Conservation (phyloP, 2,797 vertebrate genomes). For the Hemibagrus guttatus region DNA sequence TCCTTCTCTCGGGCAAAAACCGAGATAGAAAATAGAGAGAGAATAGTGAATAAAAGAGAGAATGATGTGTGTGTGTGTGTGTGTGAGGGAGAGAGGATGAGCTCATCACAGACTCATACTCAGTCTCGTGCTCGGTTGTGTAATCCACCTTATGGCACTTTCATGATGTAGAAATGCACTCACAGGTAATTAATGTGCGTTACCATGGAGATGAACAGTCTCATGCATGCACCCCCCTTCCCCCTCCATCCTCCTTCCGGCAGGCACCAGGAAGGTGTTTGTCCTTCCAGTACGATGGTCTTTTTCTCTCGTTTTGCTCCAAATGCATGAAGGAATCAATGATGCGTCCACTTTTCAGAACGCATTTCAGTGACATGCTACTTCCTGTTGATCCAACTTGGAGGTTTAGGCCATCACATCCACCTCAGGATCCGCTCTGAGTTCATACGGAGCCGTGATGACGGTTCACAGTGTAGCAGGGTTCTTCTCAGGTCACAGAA, state of each 20-base stretch:
- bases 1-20: conserved; percentile 68
- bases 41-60: not conserved
- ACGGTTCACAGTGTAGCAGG: conserved; percentile 53
- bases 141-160: conserved; percentile 52
- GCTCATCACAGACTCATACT: conserved; percentile 44
- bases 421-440: not conserved
- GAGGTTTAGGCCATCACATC: no score
- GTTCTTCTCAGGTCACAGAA: not conserved
- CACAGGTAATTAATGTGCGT: conserved; percentile 56
- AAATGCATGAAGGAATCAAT: not conserved
- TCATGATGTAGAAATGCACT: conserved; percentile 49
- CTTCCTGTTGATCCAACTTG: not conserved
- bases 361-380: not conserved
- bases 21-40: conserved; percentile 41
- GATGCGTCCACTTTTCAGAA: not conserved
- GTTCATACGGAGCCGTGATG: not conserved
- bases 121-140: conserved; percentile 48
- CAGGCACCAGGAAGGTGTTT: conserved; percentile 39
- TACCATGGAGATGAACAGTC: conserved; percentile 52
- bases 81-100: conserved; percentile 15
- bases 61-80: not conserved
- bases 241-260: conserved; percentile 13
- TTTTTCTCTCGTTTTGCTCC: conserved; percentile 44
- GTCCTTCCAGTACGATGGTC: conserved; percentile 45
- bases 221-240: conserved; percentile 37